Base-by-base conservation (phyloP, 2,113 vertebrate species). In the Saimiri boliviensis region DNA sequence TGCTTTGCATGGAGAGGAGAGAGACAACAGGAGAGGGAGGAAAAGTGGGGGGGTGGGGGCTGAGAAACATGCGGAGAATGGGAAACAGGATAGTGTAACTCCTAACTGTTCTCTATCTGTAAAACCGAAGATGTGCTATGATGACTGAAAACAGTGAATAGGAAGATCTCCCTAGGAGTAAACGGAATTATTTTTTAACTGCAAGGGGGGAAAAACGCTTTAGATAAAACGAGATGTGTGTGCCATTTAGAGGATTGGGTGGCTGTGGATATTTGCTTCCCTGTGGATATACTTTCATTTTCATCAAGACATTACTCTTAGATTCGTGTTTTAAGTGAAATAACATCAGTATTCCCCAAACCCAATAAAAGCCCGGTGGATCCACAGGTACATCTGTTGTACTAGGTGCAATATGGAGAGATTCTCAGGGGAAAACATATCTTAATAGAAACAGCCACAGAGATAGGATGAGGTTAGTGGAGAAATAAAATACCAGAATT, bases 331-430 rank as follows among this genome's bases (percentile, higher is more conserved):
- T 92, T 66, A 47, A 73, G 70, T 56, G 89, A 82, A 58, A 95
- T 54, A 71, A 73, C 81, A 17, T 80, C 83, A 11, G 54, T n/a
- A 37, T 84, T 81, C 25, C 60, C 93, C 4, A 77, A 90, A 25
- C 63, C 89, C 45, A 52, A 2, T 47, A 81, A 89, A 77, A 86
- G 9, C 79, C 52, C 23, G 54, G 54, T 87, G 42, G 74, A 95
- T 92, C 97, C 96, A 98, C 97, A 98, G 97, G 97, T 98, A 81
- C 49, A 25, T 35, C 60, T 86, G 45, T 49, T 45, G 60, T 16
- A 23, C 77, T 58, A 30, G 74, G 49, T 63, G 80, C 93, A 56
- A 42, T n/a, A 56, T 60, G 89, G 83, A 95, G 56, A 94, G 66
- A 83, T 3, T 49, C 32, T 40, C 19, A n/a, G 40, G 70, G 32